phyloP scores from a whole-genome alignment of 2,797 vertebrate genomes.

The Darevskia mixta region DNA sequence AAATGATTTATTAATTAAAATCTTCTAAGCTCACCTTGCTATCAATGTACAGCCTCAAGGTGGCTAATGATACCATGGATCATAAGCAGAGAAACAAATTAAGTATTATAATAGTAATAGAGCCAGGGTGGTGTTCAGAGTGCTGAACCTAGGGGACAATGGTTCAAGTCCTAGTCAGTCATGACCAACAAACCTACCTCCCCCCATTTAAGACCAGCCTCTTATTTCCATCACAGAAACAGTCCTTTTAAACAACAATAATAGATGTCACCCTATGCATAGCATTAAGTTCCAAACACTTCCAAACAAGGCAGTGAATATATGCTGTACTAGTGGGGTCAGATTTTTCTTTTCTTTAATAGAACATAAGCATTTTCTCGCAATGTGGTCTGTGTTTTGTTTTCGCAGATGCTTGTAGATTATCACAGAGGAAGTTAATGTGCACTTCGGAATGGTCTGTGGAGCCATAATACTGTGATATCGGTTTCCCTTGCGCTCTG shows the following conservation, averaged over 20 bases:
- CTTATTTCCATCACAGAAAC: neutral
- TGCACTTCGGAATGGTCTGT: rapidly evolving
- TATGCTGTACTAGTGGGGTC: neutral
- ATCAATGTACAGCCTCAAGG: neutral
- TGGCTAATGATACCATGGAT: neutral
- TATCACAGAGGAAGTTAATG: conserved; percentile 30
- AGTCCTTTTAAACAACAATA: neutral
- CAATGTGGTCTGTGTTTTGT: conserved; percentile 4
- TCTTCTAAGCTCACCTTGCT: neutral
- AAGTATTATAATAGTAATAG: neutral
- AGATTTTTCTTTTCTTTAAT: neutral
- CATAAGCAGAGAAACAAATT: neutral
- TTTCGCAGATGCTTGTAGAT: conserved; percentile 22
- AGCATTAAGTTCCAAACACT: neutral
- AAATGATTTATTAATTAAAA: neutral
- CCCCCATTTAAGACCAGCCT: neutral
- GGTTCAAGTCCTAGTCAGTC: too few species aligned
- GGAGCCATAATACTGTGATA: conserved; percentile 20
- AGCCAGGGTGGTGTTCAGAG: too few species aligned
- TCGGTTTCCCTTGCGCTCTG: conserved; percentile 39
- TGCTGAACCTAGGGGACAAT: too few species aligned
- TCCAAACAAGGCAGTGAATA: neutral
- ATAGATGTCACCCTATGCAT: neutral
- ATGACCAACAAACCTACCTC: too few species aligned
- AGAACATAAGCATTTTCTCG: neutral